Base-by-base conservation (phyloP, 2,797 vertebrate genomes). In the Carapus acus region DNA sequence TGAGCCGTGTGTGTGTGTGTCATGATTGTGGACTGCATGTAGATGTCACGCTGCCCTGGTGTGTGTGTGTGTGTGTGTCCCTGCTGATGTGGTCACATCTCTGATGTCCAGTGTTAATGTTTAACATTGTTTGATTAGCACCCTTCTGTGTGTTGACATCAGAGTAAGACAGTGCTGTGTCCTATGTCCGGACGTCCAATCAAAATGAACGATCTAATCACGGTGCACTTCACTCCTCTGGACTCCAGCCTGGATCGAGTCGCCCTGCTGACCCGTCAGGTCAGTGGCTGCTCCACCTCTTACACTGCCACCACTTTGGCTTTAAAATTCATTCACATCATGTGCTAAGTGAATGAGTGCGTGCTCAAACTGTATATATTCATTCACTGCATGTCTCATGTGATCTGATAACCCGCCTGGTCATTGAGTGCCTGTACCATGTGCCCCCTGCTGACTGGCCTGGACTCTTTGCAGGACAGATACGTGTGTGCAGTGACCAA, bases 401-500 rank as follows among this genome's bases (percentile, higher is more conserved):
- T n/a, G n/a, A n/a, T n/a, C n/a, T n/a, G n/a, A n/a, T n/a, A n/a
- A n/a, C n/a, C n/a, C n/a, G n/a, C n/a, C n/a, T n/a, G n/a, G n/a
- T n/a, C n/a, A n/a, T n/a, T n/a, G n/a, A n/a, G n/a, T n/a, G n/a
- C n/a, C n/a, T n/a, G n/a, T n/a, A n/a, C n/a, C n/a, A n/a, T n/a
- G n/a, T n/a, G n/a, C n/a, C n/a, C n/a, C n/a, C n/a, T 27, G 24
- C 9, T 27, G 24, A 27, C 9, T 27, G 9, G 24, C 24, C 9
- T 27, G n/a, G 1, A 49, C 7, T 43, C 14, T 57, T 54, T 43
- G 8, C 51, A 90, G 71, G 91, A 94, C 54, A 73, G 93, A 47
- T 94, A 94, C 0, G 86, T 94, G 8, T 94, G 93, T 33, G 90
- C 90, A 0, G 93, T 96, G 37, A 94, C 92, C 45, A 88, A 87